Conservation (phyloP, 2,888 invertebrate species). For the Diabrotica balteata region DNA sequence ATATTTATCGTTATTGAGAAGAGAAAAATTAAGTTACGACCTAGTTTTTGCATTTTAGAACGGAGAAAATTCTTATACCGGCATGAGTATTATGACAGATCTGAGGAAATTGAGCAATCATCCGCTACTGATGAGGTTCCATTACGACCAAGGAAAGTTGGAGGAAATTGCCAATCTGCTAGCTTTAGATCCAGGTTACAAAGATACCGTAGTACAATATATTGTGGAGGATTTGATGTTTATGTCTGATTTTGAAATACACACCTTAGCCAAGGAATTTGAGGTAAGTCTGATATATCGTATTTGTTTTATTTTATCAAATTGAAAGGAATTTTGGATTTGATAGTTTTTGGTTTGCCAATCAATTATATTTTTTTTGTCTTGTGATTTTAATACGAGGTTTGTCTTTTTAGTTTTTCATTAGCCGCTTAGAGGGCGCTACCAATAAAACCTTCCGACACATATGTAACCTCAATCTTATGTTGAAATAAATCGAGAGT, state of each 20-base stretch:
- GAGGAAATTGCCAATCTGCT: constrained; percentile 74
- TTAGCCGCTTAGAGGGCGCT: no score
- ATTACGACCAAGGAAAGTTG: constrained; percentile 72
- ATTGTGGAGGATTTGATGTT: constrained; percentile 87
- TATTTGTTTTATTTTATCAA: no score
- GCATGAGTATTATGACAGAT: constrained; percentile 89
- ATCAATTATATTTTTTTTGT: no score
- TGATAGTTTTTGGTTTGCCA: no score
- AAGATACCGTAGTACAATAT: constrained; percentile 78
- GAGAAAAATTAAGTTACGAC: no score
- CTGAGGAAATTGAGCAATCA: constrained; percentile 94
- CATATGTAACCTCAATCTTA: no score
- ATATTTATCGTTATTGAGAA: no score
- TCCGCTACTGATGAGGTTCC: constrained; percentile 80
- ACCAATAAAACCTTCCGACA: no score
- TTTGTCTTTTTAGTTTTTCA: no score
- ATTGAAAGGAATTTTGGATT: no score
- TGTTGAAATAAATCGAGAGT: no score
- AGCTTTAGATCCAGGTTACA: constrained; percentile 72
- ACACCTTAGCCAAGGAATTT: constrained; percentile 75
- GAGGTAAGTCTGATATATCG: constrained; percentile 57
- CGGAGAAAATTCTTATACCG: constrained; percentile 60
- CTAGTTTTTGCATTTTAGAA: constrained; percentile 27
- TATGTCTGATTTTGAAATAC: constrained; percentile 92
- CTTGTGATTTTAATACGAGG: no score